Base-by-base conservation (phyloP, 2,113 vertebrate species). In the Dermatemys mawii region DNA sequence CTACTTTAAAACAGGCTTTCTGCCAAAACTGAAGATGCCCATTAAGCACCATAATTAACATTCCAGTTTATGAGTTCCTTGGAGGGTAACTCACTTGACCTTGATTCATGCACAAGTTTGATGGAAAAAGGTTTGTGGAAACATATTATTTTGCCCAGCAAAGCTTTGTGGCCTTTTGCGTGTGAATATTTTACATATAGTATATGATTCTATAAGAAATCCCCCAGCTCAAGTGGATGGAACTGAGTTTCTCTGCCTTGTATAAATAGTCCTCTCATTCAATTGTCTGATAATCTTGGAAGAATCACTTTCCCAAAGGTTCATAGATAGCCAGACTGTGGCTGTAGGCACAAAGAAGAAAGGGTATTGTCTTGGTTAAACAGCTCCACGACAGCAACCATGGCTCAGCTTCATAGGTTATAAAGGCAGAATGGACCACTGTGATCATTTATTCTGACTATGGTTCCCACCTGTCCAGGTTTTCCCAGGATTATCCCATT, bases 1-100 rank as follows among this genome's bases (percentile, higher is more conserved):
- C 82, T 87, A 81, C 32, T 92, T 67, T 51, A 92, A 95, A 91
- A 12, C 48, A 86, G 12, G 29, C 7, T 95, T 82, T 27, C 78
- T 86, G 49, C 10, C 79, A 89, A 84, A 82, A 90, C 73, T 79
- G 26, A 81, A 90, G 85, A 49, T 82, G 32, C 4, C 6, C n/a
- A 57, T 78, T 95, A 93, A 93, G 41, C 48, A 13, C 6, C 26
- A 35, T 19, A 93, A 88, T 89, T 86, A 89, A n/a, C 0, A 1
- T 75, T 89, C 8, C 32, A 24, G 4, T 90, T 82, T 46, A 92
- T 81, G 32, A 73, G 3, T 46, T 81, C 84, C 29, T 53, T 1
- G 48, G 29, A 14, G 5, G 78, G 73, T 44, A 89, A 51, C 11
- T 92, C 14, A 26, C 13, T 87, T 11, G 5, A 73, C 73, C 78